Base-by-base conservation (phyloP, 2,888 invertebrate genomes). In the Dascillus cervinus region DNA sequence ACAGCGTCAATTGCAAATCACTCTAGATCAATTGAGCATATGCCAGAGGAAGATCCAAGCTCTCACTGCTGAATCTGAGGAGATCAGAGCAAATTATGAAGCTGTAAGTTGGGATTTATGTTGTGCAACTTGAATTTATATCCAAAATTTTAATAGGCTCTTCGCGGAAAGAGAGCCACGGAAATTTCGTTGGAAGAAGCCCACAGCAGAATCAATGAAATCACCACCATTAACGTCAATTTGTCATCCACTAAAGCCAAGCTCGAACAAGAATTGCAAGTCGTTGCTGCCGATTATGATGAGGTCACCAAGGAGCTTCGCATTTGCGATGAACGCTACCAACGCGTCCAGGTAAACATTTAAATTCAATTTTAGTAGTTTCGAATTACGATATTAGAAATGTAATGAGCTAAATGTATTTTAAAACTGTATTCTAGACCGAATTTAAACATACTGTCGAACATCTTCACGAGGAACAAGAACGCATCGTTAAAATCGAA, bases 271-370 rank as follows among this genome's bases (percentile, higher is more conserved):
- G 96, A 97, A 68, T 72, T 95, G 56, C 70, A 79, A 31, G 83
- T 86, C 52, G 78, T 97, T 54, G 88, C 94, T 50, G 81, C 89
- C 52, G 97, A 98, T 69, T 91, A 97, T 66, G 97, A 98, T 64
- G 98, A 98, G 70, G 88, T 96, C 61, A 88, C 89, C 67, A 91
- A 91, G 71, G 94, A 95, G 67, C 75, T 95, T 59, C 84, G 88
- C 67, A 79, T 91, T 53, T 80, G 82, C 60, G 95, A 95, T 64
- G 95, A 95, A 69, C 85, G 92, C 69, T 92, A 81, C 76, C 92
- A 92, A 72, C 86, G 91, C 64, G 86, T 91, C 48, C 74, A 79
- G 71, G 78, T 78, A 61, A 47, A 50, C 44, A n/a, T n/a, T n/a
- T n/a, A n/a, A n/a, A n/a, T n/a, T n/a, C n/a, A n/a, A n/a, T n/a